A percentile compares a stretch with the other conserved stretches of the same genome.
These are phyloP conservation scores for Orchestia grillus DNA, from an alignment of 1,140 invertebrate genomes.

Conservation along the genomic window DNA sequence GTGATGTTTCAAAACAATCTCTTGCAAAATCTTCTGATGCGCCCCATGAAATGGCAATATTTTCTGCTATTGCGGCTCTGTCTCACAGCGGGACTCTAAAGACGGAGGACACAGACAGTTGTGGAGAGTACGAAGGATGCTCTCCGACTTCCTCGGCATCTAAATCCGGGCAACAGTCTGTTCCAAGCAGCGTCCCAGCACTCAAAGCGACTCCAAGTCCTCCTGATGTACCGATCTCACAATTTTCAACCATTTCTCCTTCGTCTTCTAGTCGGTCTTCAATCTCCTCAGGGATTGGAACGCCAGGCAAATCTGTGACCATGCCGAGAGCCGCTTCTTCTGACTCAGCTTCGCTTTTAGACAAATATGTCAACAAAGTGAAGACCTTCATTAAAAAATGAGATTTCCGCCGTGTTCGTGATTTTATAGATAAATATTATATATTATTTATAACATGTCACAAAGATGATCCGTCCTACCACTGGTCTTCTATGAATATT, in stretches of 20 bases:
- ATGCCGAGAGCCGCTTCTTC: background rate
- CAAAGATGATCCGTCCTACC: slow-evolving; percentile 43
- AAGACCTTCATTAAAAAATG: slow-evolving; percentile 39
- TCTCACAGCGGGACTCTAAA: background rate
- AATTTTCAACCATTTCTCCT: background rate
- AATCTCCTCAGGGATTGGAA: background rate
- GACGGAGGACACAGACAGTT: background rate
- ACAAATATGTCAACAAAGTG: slow-evolving; percentile 37
- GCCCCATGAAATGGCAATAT: slow-evolving; percentile 32
- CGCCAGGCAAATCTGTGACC: background rate
- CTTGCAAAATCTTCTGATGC: slow-evolving; percentile 3
- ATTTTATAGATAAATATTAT: slow-evolving; percentile 5
- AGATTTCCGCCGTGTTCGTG: slow-evolving; percentile 6
- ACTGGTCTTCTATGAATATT: slow-evolving; percentile 33
- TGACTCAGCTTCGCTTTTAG: slow-evolving; percentile 26
- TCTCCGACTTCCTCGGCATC: background rate
- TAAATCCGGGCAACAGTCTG: background rate
- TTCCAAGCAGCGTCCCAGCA: background rate
- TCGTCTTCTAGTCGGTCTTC: background rate
- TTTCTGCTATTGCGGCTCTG: slow-evolving; percentile 23
- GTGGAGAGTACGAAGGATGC: slow-evolving; percentile 19
- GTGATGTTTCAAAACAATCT: background rate
- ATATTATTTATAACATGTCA: slow-evolving; percentile 20
- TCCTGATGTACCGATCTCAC: background rate
- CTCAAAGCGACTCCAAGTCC: background rate